phyloP scores from a whole-genome alignment of 2,797 vertebrate species.

The Pangasius larnaudii region DNA sequence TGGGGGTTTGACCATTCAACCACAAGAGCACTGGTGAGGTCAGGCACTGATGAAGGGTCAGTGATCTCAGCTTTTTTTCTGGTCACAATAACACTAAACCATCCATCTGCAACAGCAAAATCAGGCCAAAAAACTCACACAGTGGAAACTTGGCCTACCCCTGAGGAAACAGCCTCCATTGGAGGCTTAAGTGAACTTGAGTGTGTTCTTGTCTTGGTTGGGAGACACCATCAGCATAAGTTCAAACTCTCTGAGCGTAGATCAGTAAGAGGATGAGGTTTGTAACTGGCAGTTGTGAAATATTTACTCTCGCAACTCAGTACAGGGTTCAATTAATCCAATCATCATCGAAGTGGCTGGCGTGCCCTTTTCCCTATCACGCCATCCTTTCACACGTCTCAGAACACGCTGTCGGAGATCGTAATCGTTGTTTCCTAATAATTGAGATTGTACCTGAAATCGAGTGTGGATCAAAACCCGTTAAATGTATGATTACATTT shows the following conservation, averaged over 20 bases:
- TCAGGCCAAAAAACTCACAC: background rate
- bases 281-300: conserved; percentile 32
- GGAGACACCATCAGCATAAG: background rate
- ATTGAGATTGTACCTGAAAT: conserved; percentile 64
- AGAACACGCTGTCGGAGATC: conserved; percentile 55
- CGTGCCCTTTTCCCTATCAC: conserved; percentile 8
- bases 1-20: background rate
- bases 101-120: background rate
- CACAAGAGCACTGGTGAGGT: background rate
- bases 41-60: background rate
- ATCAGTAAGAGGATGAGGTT: background rate
- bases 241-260: background rate
- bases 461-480: conserved; percentile 51
- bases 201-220: background rate
- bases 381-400: conserved; percentile 21
- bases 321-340: conserved; percentile 40
- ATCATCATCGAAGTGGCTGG: conserved; percentile 47
- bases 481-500: conserved; percentile 63
- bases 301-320: conserved; percentile 41
- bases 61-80: background rate
- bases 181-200: background rate
- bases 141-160: background rate
- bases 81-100: background rate
- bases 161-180: background rate
- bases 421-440: conserved; percentile 69